phyloP scores from a whole-genome alignment of 2,797 vertebrate genomes.

The Sciaenops ocellatus region DNA sequence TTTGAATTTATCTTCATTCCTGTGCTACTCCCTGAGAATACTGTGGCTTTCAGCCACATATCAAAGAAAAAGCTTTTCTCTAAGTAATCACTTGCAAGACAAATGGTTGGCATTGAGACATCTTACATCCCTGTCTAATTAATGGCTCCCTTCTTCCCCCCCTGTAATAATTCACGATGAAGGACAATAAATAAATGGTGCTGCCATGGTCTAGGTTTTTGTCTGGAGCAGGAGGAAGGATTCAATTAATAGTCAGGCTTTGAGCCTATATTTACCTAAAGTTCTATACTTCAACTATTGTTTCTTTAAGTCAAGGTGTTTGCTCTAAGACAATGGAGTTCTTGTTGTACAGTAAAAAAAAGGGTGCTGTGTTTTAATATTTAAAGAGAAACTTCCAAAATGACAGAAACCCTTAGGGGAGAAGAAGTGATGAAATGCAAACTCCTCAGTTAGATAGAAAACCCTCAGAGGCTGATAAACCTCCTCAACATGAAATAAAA shows the following conservation, averaged over 20 bases:
- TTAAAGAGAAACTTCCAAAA: background rate
- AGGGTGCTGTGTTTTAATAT: background rate
- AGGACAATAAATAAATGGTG: constrained; percentile 76
- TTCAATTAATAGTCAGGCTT: constrained; percentile 60
- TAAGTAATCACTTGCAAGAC: constrained; percentile 81
- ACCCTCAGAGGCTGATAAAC: background rate
- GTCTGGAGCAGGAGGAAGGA: constrained; percentile 53
- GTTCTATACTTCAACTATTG: constrained; percentile 26
- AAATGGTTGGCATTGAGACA: constrained; percentile 81
- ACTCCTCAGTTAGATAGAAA: background rate
- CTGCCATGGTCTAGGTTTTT: constrained; percentile 49
- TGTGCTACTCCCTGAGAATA: constrained; percentile 46
- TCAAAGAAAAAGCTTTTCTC: constrained; percentile 69
- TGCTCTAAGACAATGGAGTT: constrained; percentile 1
- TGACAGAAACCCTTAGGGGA: background rate
- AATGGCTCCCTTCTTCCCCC: constrained; percentile 66
- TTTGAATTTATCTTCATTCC: constrained; percentile 57
- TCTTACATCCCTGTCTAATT: constrained; percentile 81
- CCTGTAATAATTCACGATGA: constrained; percentile 79
- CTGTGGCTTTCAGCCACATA: constrained; percentile 61
- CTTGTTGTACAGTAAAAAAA: constrained; percentile 1
- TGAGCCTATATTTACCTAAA: constrained; percentile 46
- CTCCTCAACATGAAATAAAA: background rate
- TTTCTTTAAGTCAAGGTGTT: constrained; percentile 24
- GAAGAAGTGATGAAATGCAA: constrained; percentile 3